Base-by-base conservation (phyloP, 2,113 vertebrate genomes). In the Xenopus borealis region DNA sequence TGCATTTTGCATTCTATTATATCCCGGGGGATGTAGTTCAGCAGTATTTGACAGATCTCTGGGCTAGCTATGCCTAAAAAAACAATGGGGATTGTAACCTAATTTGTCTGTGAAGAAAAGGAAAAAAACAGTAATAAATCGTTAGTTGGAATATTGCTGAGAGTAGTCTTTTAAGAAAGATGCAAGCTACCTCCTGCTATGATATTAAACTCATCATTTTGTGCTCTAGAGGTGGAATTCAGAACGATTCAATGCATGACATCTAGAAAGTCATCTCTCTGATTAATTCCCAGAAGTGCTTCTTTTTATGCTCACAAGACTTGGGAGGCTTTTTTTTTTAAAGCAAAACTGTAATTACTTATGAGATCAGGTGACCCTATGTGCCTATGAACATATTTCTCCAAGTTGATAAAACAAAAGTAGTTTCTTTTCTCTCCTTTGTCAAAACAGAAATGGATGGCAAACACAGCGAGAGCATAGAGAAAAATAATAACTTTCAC, bases 151-250 rank as follows among this genome's bases (percentile, higher is more conserved):
- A 82, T 66, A 61, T 79, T 70, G 84, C 78, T 71, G 47, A 45
- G 75, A 81, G 69, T 70, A 86, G 82, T 79, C 84, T 82, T 85
- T 81, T 53, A 83, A 88, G 83, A 82, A 80, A 78, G 76, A 78
- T 79, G 78, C 74, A 84, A 82, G 84, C 82, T 81, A 81, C 83
- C 85, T 79, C 77, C 79, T 79, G 83, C 82, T 79, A 63, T 75
- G 82, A 88, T 88, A 89, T 89, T 87, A 89, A 91, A 91, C 81
- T 85, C 83, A 88, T 88, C 81, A 87, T 88, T 89, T 91, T 89
- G 80, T 80, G 81, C 83, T 89, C 85, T 83, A 82, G 79, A 85
- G 81, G 82, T 85, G 78, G 85, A 87, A 91, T 87, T 84, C 69
- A 85, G 84, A 91, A 83, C 85, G 80, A 89, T 89, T 85, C 81